These are phyloP conservation scores for Eupithecia inturbata DNA, from an alignment of 2,888 invertebrate species.

Conservation along the genomic window DNA sequence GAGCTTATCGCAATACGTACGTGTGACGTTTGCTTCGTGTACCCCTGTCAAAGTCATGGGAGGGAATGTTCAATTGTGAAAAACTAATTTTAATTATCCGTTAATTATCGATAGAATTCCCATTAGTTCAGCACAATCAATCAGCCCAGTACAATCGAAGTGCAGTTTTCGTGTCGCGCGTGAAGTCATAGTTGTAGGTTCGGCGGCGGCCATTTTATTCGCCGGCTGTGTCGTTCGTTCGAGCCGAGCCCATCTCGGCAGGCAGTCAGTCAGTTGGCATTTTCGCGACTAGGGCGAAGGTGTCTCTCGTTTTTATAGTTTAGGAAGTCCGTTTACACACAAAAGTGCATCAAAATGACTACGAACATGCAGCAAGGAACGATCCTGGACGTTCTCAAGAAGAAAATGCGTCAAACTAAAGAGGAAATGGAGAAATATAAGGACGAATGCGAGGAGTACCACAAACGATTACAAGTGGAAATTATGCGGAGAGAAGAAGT, in stretches of 20 bases:
- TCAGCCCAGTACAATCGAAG: slow-evolving; percentile 54
- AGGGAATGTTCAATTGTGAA: slow-evolving; percentile 62
- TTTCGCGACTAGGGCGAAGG: slow-evolving; percentile 82
- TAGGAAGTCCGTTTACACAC: slow-evolving; percentile 68
- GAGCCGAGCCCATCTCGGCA: slow-evolving; percentile 79
- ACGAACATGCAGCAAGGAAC: slow-evolving; percentile 96
- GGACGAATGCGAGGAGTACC: slow-evolving; percentile 98
- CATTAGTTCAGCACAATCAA: slow-evolving; percentile 47
- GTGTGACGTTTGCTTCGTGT: slow-evolving; percentile 74
- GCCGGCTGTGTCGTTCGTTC: slow-evolving; percentile 82
- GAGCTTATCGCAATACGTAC: slow-evolving; percentile 55
- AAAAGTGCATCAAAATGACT: slow-evolving; percentile 88
- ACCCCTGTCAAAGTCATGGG: slow-evolving; percentile 71
- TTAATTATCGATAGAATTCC: slow-evolving; percentile 50
- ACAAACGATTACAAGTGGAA: slow-evolving; percentile 97
- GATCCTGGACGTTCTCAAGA: slow-evolving; percentile 98
- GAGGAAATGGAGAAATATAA: slow-evolving; percentile 99
- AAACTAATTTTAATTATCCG: slow-evolving; percentile 57
- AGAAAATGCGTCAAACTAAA: slow-evolving; percentile 99
- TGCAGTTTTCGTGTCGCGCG: slow-evolving; percentile 61
- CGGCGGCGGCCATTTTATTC: slow-evolving; percentile 82
- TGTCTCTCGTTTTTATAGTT: slow-evolving; percentile 79
- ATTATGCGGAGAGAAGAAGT: slow-evolving; percentile 99
- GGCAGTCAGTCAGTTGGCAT: slow-evolving; percentile 82
- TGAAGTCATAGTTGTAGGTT: slow-evolving; percentile 71